Percentiles rank a stretch among this genome's conserved stretches.
phyloP scores from a whole-genome alignment of 1,140 invertebrate species.

The Drosophila saltans region DNA sequence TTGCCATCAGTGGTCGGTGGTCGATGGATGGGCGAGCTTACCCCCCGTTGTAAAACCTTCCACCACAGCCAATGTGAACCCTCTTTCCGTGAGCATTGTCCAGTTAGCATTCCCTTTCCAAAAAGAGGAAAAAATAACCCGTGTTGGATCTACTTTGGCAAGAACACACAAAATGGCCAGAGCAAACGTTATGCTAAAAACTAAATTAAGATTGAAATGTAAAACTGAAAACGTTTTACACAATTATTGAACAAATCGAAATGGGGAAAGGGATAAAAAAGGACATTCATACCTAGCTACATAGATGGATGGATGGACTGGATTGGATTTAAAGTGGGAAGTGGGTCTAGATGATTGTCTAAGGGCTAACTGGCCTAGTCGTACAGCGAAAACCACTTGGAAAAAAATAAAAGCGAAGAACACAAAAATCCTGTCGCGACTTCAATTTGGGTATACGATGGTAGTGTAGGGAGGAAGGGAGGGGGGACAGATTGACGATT shows the following conservation, averaged over 20 bases:
- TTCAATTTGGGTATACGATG: constrained; percentile 23
- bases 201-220: constrained; percentile 83
- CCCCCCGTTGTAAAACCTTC: not conserved
- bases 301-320: not conserved
- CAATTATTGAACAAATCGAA: constrained; percentile 73
- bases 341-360: not conserved
- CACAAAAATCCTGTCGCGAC: constrained; percentile 47
- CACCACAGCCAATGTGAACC: constrained; percentile 11
- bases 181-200: constrained; percentile 79
- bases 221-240: constrained; percentile 83
- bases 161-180: constrained; percentile 38
- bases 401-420: constrained; percentile 38
- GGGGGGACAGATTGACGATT: constrained; percentile 1
- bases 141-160: constrained; percentile 9
- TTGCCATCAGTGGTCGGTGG: constrained; percentile 37
- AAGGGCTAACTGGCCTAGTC: constrained; percentile 48
- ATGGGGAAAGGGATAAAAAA: not conserved
- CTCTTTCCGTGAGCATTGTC: constrained; percentile 32
- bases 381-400: constrained; percentile 76
- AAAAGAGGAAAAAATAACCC: not conserved
- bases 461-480: constrained; percentile 19
- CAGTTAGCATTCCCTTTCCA: constrained; percentile 21
- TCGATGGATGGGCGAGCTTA: not conserved
- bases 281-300: no score
- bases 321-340: not conserved